Evolutionary conservation across 2,888 invertebrate genomes (phyloP).

Genomic region (Spicauda simplicius): DNA sequence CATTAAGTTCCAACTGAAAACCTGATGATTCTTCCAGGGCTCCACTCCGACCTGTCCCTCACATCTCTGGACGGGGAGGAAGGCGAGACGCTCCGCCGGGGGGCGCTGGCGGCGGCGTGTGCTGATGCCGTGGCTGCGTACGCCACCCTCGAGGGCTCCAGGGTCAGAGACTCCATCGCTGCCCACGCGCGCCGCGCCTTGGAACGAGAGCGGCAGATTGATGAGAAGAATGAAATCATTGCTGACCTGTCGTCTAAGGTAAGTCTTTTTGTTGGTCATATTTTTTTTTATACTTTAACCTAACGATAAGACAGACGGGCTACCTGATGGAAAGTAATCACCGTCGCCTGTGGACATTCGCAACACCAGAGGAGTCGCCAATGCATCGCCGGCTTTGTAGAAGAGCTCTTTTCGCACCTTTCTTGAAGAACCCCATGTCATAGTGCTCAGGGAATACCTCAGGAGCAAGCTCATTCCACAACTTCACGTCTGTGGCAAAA

Average conservation of each 20-base stretch:
- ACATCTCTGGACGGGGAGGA: constrained; percentile 85
- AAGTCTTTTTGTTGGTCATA: constrained; percentile 51
- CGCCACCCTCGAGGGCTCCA: constrained; percentile 89
- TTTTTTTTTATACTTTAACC: too few relatives aligned
- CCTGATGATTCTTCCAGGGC: constrained; percentile 68
- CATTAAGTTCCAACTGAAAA: not conserved
- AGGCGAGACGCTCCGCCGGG: constrained; percentile 83
- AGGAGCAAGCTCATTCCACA: too few relatives aligned
- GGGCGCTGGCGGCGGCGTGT: constrained; percentile 88
- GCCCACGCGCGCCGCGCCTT: constrained; percentile 90
- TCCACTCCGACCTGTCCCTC: constrained; percentile 88
- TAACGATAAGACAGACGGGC: too few relatives aligned
- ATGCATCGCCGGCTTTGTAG: too few relatives aligned
- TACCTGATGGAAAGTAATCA: too few relatives aligned
- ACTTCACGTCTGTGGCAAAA: too few relatives aligned
- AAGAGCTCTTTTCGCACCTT: too few relatives aligned
- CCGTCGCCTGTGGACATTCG: too few relatives aligned
- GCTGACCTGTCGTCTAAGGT: constrained; percentile 93
- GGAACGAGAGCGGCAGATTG: constrained; percentile 92
- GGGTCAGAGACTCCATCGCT: constrained; percentile 90
- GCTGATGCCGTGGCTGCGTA: constrained; percentile 91
- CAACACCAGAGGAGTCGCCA: too few relatives aligned
- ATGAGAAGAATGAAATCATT: constrained; percentile 91
- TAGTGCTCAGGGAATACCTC: too few relatives aligned
- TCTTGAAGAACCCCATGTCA: too few relatives aligned